phyloP scores from a whole-genome alignment of 2,888 invertebrate genomes.

The Lasius platythorax region DNA sequence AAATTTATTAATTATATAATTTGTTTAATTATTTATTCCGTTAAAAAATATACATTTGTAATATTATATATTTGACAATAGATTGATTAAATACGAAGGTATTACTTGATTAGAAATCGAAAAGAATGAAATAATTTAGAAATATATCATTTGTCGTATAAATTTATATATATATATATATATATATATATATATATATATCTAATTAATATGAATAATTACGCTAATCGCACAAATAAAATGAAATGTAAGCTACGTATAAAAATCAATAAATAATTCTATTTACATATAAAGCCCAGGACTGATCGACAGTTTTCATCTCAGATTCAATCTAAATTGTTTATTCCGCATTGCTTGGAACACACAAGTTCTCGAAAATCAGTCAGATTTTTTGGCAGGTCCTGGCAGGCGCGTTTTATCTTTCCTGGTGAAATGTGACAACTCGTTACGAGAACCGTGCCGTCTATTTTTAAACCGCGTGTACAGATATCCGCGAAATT shows the following conservation, averaged over 20 bases:
- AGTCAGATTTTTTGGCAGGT: background rate
- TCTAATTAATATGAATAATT: background rate
- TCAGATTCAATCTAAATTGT: slow-evolving; percentile 3
- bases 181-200: background rate
- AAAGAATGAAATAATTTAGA: background rate
- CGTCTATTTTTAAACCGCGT: slow-evolving; percentile 55
- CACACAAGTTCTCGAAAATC: background rate
- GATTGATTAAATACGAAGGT: slow-evolving; percentile 15
- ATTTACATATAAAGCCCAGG: slow-evolving; percentile 37
- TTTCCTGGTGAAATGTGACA: background rate
- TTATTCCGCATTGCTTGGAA: background rate
- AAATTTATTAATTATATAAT: background rate
- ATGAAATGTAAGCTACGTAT: background rate
- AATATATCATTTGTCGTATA: background rate
- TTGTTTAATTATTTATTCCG: background rate
- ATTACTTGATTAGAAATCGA: background rate
- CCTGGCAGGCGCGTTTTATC: background rate
- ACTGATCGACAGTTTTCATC: slow-evolving; percentile 4
- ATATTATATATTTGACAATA: background rate
- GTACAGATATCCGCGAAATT: background rate
- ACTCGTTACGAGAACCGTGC: background rate
- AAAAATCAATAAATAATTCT: slow-evolving; percentile 1
- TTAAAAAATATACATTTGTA: background rate
- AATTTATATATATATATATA: background rate
- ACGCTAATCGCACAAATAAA: slow-evolving; percentile 1